Conservation (phyloP, 2,888 invertebrate species). For the Drosophila algonquin region DNA sequence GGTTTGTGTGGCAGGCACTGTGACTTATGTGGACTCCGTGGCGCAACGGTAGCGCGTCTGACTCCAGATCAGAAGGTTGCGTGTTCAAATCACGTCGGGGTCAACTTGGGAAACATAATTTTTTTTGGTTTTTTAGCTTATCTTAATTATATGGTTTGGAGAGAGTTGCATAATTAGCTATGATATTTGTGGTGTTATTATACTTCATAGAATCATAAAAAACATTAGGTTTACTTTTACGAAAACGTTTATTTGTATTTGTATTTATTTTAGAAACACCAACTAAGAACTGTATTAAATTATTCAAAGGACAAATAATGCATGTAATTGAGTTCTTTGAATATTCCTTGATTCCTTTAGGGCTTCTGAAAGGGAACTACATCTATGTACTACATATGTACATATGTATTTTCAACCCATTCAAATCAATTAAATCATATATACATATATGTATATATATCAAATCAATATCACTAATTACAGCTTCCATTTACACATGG, state of each 20-base stretch:
- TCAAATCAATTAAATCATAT: neutral
- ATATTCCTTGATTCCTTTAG: neutral
- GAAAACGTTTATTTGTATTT: neutral
- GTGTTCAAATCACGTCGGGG: constrained; percentile 78
- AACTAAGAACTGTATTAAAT: neutral
- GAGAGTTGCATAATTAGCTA: constrained; percentile 1
- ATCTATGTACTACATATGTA: too few species aligned
- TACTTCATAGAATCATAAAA: neutral
- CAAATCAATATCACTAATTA: constrained; percentile 30
- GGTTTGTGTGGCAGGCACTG: constrained; percentile 11
- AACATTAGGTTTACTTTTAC: neutral
- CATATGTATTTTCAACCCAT: neutral
- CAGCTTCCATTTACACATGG: constrained; percentile 27
- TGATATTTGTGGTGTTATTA: too few species aligned
- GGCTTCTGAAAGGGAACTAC: too few species aligned
- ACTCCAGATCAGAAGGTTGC: constrained; percentile 79
- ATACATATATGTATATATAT: constrained; percentile 1
- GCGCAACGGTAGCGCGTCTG: constrained; percentile 79
- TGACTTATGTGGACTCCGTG: constrained; percentile 61
- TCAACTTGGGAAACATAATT: constrained; percentile 33
- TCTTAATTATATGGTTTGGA: neutral
- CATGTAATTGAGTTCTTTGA: neutral
- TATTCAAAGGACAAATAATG: neutral
- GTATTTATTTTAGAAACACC: neutral
- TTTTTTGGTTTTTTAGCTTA: constrained; percentile 10